Percentiles rank a stretch among this genome's conserved stretches.
Conservation (phyloP, 1,140 invertebrate species). For the Drosophila teissieri region DNA sequence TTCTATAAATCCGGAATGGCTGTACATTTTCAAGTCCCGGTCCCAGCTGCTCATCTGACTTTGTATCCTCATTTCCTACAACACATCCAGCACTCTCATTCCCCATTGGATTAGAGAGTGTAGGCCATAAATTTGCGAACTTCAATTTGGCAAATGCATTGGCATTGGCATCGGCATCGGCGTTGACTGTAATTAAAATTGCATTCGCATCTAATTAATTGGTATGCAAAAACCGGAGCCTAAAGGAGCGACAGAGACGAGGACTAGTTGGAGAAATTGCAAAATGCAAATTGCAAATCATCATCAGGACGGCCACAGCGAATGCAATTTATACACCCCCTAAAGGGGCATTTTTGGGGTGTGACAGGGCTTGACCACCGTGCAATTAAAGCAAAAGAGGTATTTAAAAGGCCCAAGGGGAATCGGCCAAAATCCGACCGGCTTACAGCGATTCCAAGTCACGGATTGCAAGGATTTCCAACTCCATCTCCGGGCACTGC, state of each 20-base stretch:
- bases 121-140: conserved; percentile 68
- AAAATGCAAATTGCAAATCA: conserved; percentile 67
- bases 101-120: conserved; percentile 10
- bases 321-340: conserved; percentile 48
- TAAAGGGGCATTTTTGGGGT: background rate
- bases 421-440: conserved; percentile 43
- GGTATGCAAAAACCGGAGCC: conserved; percentile 77
- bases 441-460: conserved; percentile 59
- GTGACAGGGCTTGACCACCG: conserved; percentile 40
- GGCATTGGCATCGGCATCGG: conserved; percentile 36
- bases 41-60: background rate
- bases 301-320: conserved; percentile 27
- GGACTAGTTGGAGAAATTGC: conserved; percentile 71
- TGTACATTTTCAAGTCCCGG: too few species aligned
- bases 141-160: conserved; percentile 73
- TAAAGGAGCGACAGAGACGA: conserved; percentile 23
- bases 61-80: background rate
- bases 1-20: background rate
- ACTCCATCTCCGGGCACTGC: conserved; percentile 36
- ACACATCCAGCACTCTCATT: conserved; percentile 17
- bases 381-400: conserved; percentile 61
- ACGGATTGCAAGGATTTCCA: conserved; percentile 63
- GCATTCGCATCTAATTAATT: conserved; percentile 85
- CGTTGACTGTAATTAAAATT: conserved; percentile 83
- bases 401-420: conserved; percentile 70